phyloP scores from a whole-genome alignment of 2,797 vertebrate genomes.

The Antennarius maculatus region DNA sequence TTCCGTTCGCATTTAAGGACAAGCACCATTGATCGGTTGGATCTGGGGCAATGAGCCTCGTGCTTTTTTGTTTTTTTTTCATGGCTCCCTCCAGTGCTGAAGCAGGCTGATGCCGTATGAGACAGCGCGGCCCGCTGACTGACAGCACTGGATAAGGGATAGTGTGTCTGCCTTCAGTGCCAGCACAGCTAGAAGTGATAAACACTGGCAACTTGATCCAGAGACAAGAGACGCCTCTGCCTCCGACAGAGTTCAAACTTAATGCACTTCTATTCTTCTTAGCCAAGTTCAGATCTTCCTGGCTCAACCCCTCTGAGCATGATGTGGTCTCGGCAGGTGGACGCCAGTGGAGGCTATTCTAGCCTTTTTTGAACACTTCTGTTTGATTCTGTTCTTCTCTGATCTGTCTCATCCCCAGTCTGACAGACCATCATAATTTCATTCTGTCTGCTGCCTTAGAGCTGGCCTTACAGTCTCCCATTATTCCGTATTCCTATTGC shows the following conservation, averaged over 20 bases:
- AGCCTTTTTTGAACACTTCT: constrained; percentile 30
- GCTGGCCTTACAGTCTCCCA: constrained; percentile 48
- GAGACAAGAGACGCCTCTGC: constrained; percentile 87
- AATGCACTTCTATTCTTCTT: constrained; percentile 82
- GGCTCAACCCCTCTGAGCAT: constrained; percentile 40
- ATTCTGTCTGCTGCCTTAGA: constrained; percentile 69
- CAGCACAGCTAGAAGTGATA: constrained; percentile 92
- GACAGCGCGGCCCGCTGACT: constrained; percentile 80
- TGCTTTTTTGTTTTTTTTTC: constrained; percentile 62
- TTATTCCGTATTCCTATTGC: constrained; percentile 73
- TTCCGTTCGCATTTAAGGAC: constrained; percentile 80
- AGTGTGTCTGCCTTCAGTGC: constrained; percentile 89
- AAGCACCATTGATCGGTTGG: constrained; percentile 77
- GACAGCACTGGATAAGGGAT: constrained; percentile 92
- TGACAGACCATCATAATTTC: constrained; percentile 75
- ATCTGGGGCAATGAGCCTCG: constrained; percentile 67
- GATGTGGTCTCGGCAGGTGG: constrained; percentile 44
- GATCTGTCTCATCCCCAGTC: constrained; percentile 32
- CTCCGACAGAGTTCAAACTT: constrained; percentile 91
- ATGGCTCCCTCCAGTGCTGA: constrained; percentile 67
- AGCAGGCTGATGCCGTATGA: constrained; percentile 80
- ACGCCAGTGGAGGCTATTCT: constrained; percentile 46
- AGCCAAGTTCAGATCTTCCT: constrained; percentile 64
- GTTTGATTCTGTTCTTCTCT: constrained; percentile 36
- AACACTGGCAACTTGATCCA: constrained; percentile 93